These are phyloP conservation scores for Epistrophe grossulariae DNA, from an alignment of 2,888 invertebrate genomes.

Conservation along the genomic window DNA sequence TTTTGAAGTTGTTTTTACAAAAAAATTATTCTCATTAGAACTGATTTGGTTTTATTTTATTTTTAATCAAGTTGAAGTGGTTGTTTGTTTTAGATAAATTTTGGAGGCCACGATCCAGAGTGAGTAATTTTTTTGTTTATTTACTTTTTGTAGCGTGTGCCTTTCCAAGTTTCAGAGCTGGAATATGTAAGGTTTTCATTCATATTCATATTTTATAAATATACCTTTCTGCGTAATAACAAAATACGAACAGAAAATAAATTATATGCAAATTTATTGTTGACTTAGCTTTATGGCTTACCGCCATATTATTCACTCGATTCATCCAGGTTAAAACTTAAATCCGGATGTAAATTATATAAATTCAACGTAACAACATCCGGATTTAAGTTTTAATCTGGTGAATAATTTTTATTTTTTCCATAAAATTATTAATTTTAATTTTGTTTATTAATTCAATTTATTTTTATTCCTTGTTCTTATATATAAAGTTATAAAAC, in stretches of 20 bases:
- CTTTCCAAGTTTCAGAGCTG: neutral
- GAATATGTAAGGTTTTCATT: neutral
- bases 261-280: neutral
- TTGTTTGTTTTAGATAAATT: neutral
- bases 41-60: neutral
- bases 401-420: no score
- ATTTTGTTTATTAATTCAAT: no score
- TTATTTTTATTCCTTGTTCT: no score
- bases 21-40: conserved; percentile 7
- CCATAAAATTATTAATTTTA: neutral
- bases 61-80: neutral
- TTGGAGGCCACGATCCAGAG: conserved; percentile 37
- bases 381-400: no score
- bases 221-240: neutral
- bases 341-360: no score
- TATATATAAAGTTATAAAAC: no score
- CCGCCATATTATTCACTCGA: no score
- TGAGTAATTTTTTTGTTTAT: conserved; percentile 55
- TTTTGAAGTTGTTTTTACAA: conserved; percentile 12
- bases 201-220: neutral
- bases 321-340: no score
- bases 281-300: neutral
- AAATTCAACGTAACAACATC: no score
- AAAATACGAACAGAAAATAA: neutral
- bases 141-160: conserved; percentile 12